Evolutionary conservation across 2,113 vertebrate genomes (phyloP), one percentile per base, ranked within the genome.

Genomic region (Coptodon rendalli): DNA sequence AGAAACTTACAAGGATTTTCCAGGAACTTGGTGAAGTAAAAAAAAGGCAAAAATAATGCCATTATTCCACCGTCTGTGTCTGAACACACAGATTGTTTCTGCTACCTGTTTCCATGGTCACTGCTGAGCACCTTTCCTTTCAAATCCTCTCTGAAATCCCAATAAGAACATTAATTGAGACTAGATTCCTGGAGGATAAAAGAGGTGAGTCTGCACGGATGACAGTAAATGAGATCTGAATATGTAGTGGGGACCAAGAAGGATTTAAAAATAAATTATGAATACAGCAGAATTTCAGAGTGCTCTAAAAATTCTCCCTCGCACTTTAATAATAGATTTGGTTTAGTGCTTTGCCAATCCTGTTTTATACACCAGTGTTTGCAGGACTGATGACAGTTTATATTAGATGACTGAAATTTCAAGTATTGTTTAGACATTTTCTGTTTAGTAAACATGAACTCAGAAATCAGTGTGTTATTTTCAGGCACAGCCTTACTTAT

Each of bases 291-390:
- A 95, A 96, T 96, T 96, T 96, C 94, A 14, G 87, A 95, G 96
- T 94, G 96, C 95, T 97, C 96, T 96, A 96, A 97, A 97, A 95
- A 96, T 96, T 96, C 97, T 96, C 93, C 95, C 92, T 96, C 95
- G 94, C 85, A 90, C 96, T 98, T 99, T 95, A 98, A 98, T 99
- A 98, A 99, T 98, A 97, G 96, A 98, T 98, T 96, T 84, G 92
- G 92, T 97, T 97, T 96, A 97, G 97, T 95, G 96, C 97, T 96
- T 93, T 92, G 94, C 94, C 91, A 95, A 96, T 96, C 84, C 73
- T 19, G 29, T 94, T 91, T 95, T 95, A 96, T 91, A 92, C 95
- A 84, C 88, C 92, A 89, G 94, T 96, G 96, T 97, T 96, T 96
- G 94, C 79, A 95, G 95, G 93, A 94, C 95, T 95, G 96, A 97